phyloP scores from a whole-genome alignment of 2,888 invertebrate species.

The Smittia aterrima region DNA sequence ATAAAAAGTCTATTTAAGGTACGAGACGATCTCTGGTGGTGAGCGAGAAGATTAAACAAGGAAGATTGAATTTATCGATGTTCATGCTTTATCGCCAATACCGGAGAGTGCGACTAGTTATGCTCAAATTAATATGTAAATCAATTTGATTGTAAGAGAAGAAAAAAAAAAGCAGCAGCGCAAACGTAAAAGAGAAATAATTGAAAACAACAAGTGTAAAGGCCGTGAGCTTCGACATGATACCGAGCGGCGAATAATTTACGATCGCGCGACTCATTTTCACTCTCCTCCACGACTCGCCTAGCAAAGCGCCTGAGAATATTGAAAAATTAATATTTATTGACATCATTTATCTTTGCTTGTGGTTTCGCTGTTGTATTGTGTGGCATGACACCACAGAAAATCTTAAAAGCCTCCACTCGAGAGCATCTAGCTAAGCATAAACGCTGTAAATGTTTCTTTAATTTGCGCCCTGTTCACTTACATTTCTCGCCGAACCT shows the following conservation, averaged over 20 bases:
- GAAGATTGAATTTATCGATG: neutral
- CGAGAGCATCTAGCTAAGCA: neutral
- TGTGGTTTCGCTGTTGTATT: neutral
- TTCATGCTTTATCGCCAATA: slow-evolving; percentile 16
- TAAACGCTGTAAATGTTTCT: slow-evolving; percentile 15
- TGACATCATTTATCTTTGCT: slow-evolving; percentile 36
- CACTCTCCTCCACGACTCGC: neutral
- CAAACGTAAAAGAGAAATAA: neutral
- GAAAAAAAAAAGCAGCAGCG: neutral
- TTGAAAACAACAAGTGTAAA: slow-evolving; percentile 32
- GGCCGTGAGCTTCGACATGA: slow-evolving; percentile 33
- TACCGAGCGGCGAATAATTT: slow-evolving; percentile 27
- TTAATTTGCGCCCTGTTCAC: slow-evolving; percentile 33
- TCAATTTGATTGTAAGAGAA: slow-evolving; percentile 28
- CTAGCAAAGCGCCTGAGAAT: slow-evolving; percentile 14
- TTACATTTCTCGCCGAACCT: neutral
- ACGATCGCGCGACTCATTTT: slow-evolving; percentile 2
- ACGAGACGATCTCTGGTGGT: neutral
- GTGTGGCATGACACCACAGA: neutral
- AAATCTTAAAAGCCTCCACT: neutral
- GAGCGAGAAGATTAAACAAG: neutral
- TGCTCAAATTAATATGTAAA: slow-evolving; percentile 39
- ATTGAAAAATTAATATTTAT: slow-evolving; percentile 35
- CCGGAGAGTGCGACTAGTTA: slow-evolving; percentile 30
- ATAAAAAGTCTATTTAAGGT: neutral